These are phyloP conservation scores for Scomber japonicus DNA, from an alignment of 2,113 vertebrate species.

Conservation along the genomic window DNA sequence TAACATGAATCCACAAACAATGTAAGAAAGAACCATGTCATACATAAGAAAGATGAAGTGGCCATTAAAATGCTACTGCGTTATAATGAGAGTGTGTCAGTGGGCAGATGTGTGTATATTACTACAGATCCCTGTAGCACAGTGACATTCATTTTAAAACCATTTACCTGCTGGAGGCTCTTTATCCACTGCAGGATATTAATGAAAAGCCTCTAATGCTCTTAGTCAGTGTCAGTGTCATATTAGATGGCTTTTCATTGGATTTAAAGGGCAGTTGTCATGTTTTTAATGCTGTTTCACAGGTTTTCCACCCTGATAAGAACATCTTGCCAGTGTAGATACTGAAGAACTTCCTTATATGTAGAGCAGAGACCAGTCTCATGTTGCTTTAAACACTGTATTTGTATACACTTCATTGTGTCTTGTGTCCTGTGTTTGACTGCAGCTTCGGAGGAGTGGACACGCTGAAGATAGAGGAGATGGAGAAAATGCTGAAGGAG, in stretches of 20 bases:
- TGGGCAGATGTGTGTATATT: not conserved
- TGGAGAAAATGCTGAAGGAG: conserved; percentile 97
- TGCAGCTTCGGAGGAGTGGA: conserved; percentile 89
- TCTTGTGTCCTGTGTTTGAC: conserved; percentile 27
- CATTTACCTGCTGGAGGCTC: not conserved
- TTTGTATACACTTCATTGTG: too few relatives aligned
- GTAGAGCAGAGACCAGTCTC: too few relatives aligned
- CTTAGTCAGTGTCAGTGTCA: too few relatives aligned
- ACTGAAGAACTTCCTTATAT: not conserved
- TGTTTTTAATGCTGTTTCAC: not conserved
- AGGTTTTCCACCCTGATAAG: not conserved
- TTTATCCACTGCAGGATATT: not conserved
- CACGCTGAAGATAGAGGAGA: conserved; percentile 92
- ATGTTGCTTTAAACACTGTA: too few relatives aligned
- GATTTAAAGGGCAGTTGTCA: too few relatives aligned
- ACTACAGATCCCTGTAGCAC: not conserved
- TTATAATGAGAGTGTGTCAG: not conserved
- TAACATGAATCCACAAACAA: too few relatives aligned
- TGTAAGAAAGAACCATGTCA: too few relatives aligned
- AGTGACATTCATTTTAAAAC: not conserved
- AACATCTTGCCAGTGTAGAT: not conserved
- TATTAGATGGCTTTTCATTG: not conserved
- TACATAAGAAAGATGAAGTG: too few relatives aligned
- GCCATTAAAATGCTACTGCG: not conserved
- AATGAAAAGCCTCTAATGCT: not conserved